phyloP scores from a whole-genome alignment of 2,113 vertebrate genomes.

The Acanthochromis polyacanthus region DNA sequence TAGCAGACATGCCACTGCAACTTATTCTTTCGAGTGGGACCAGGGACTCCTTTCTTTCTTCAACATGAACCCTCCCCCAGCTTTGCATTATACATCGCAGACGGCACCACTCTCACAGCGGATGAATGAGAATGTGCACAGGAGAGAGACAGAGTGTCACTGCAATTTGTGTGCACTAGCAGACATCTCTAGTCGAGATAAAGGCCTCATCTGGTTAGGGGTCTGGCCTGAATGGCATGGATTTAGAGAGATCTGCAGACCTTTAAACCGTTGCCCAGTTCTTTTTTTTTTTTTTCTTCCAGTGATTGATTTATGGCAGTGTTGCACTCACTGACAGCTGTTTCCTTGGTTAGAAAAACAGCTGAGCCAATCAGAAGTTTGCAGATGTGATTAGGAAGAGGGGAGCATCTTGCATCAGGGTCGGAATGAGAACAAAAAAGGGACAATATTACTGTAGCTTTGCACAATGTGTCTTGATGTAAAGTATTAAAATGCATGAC shows the following conservation, averaged over 20 bases:
- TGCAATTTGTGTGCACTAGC: slow-evolving; percentile 18
- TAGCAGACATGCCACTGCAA: slow-evolving; percentile 69
- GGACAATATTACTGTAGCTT: not conserved
- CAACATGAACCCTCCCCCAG: slow-evolving; percentile 55
- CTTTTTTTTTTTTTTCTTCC: no score
- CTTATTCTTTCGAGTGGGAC: slow-evolving; percentile 67
- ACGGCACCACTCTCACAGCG: slow-evolving; percentile 37
- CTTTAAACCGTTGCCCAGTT: not conserved
- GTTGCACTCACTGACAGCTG: not conserved
- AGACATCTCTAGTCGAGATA: slow-evolving; percentile 27
- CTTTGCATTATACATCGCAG: slow-evolving; percentile 73
- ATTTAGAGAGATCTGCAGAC: slow-evolving; percentile 12
- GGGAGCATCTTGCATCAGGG: not conserved
- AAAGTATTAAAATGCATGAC: not conserved
- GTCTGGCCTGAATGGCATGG: not conserved
- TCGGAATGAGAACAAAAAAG: not conserved
- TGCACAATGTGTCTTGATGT: not conserved
- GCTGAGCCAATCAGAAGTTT: not conserved
- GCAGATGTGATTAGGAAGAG: not conserved
- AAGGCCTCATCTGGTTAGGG: slow-evolving; percentile 24
- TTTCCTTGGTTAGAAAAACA: slow-evolving; percentile 17
- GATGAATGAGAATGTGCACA: slow-evolving; percentile 42
- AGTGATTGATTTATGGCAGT: not conserved
- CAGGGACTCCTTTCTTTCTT: slow-evolving; percentile 45
- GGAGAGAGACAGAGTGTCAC: not conserved